These are phyloP conservation scores for Daubentonia madagascariensis DNA, from an alignment of 2,113 vertebrate species.

Conservation along the genomic window DNA sequence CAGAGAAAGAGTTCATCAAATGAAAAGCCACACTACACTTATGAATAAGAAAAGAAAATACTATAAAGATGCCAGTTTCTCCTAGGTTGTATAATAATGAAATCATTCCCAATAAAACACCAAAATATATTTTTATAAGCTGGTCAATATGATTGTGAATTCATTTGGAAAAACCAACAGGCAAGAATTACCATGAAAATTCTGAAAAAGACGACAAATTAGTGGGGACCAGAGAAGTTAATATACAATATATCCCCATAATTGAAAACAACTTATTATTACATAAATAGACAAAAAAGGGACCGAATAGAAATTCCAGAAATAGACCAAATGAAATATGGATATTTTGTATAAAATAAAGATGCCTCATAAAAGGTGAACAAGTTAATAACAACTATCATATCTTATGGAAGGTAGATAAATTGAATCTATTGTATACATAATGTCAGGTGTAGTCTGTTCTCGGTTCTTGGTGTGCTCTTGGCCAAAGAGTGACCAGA, in stretches of 20 bases:
- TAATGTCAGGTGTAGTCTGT: no score
- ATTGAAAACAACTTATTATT: not conserved
- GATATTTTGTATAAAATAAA: not conserved
- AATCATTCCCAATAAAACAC: not conserved
- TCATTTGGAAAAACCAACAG: not conserved
- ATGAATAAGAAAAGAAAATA: not conserved
- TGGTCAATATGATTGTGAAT: not conserved
- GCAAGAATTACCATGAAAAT: not conserved
- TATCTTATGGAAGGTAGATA: not conserved
- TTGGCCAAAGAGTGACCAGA: no score
- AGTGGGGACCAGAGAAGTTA: not conserved
- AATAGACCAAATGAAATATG: not conserved
- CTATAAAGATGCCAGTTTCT: not conserved
- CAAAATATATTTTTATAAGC: not conserved
- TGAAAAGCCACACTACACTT: not conserved
- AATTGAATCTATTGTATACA: not conserved
- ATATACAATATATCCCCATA: not conserved
- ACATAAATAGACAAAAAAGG: not conserved
- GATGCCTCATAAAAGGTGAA: not conserved
- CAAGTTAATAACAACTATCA: not conserved
- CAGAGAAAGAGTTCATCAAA: not conserved
- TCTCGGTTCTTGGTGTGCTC: no score
- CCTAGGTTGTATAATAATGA: not conserved
- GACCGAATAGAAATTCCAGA: not conserved
- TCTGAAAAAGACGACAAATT: not conserved